phyloP scores from a whole-genome alignment of 2,113 vertebrate species.

The Neogobius melanostomus region DNA sequence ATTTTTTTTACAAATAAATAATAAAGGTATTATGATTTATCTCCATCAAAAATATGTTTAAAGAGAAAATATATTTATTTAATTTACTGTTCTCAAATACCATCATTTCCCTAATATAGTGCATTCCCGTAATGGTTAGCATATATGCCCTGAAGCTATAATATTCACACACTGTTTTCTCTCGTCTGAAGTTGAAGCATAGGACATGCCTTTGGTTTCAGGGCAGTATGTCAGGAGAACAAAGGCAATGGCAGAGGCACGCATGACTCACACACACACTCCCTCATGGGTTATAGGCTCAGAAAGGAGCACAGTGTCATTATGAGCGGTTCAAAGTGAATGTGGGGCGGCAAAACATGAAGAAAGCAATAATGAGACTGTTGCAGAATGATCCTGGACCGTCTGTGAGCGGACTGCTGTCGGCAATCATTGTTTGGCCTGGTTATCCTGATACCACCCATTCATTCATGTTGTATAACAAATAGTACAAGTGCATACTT shows the following conservation, averaged over 20 bases:
- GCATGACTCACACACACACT: slow-evolving; percentile 49
- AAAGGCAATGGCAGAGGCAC: slow-evolving; percentile 54
- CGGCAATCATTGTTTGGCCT: too few species aligned
- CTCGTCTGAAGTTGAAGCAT: slow-evolving; percentile 43
- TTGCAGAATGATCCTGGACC: background rate
- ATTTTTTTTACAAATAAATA: too few species aligned
- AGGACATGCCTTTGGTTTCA: slow-evolving; percentile 41
- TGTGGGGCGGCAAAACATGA: slow-evolving; percentile 1
- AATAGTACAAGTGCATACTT: too few species aligned
- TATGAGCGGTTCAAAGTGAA: slow-evolving; percentile 54
- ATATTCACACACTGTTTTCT: slow-evolving; percentile 7
- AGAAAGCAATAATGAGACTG: background rate
- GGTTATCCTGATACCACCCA: too few species aligned
- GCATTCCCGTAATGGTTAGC: background rate
- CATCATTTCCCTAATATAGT: background rate
- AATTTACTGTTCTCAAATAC: too few species aligned
- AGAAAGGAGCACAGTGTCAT: slow-evolving; percentile 61
- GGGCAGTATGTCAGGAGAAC: slow-evolving; percentile 40
- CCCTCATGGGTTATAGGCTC: slow-evolving; percentile 38
- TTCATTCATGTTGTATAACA: too few species aligned
- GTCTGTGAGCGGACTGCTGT: too few species aligned
- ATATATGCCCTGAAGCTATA: slow-evolving; percentile 12
- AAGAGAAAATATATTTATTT: too few species aligned
- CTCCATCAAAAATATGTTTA: too few species aligned
- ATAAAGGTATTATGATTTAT: too few species aligned